A percentile compares a stretch with the other conserved stretches of the same genome.
Evolutionary conservation across 2,888 invertebrate species (phyloP).

Genomic region (Andrena chrysosceles): DNA sequence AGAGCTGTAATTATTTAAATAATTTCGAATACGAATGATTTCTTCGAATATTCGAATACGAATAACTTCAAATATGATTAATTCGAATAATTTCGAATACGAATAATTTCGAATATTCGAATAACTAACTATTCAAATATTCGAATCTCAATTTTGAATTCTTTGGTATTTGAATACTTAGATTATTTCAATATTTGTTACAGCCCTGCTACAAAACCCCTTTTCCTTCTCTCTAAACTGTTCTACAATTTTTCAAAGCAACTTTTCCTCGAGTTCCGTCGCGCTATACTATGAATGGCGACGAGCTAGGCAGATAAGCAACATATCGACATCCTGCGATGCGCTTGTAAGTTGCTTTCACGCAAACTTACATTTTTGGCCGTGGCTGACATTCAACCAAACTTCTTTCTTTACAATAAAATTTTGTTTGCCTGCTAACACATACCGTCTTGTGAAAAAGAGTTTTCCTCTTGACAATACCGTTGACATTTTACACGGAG

Average conservation of each 20-base stretch:
- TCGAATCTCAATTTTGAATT: too few species aligned
- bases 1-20: too few species aligned
- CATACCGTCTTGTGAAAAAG: not conserved
- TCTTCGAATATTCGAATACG: too few species aligned
- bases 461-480: conserved; percentile 16
- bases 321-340: conserved; percentile 30
- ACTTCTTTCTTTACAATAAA: conserved; percentile 31
- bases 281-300: not conserved
- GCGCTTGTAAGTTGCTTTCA: conserved; percentile 5
- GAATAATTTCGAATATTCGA: too few species aligned
- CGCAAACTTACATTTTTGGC: conserved; percentile 30
- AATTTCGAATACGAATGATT: too few species aligned
- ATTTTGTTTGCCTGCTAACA: conserved; percentile 11
- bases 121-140: too few species aligned
- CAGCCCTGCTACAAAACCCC: too few species aligned
- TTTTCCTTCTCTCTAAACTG: not conserved
- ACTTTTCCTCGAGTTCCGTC: not conserved
- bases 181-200: too few species aligned
- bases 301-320: conserved; percentile 38
- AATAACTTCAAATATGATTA: too few species aligned
- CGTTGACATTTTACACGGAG: conserved; percentile 7
- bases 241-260: not conserved
- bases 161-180: too few species aligned
- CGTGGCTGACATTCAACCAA: conserved; percentile 31
- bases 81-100: too few species aligned